Evolutionary conservation across 2,797 vertebrate species (phyloP).

Genomic region (Varecia variegata): DNA sequence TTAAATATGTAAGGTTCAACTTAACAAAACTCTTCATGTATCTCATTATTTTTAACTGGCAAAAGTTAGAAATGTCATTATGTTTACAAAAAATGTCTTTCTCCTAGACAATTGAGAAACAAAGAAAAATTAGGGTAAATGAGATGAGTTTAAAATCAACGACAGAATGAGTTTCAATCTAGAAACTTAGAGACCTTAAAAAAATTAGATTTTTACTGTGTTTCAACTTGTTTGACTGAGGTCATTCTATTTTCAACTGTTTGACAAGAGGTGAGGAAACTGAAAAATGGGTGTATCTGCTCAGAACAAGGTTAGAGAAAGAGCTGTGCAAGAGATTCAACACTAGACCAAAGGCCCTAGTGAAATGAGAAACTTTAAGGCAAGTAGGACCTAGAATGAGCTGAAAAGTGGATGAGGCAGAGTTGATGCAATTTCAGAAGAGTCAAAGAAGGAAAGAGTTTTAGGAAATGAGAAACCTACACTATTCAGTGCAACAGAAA

Average conservation of each 20-base stretch:
- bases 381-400: neutral
- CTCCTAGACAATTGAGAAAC: neutral
- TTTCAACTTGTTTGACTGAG: constrained; percentile 13
- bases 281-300: neutral
- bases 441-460: neutral
- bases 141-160: constrained; percentile 19
- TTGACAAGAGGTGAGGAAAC: constrained; percentile 15
- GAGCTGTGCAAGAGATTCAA: neutral
- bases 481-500: neutral
- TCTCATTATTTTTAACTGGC: constrained; percentile 37
- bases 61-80: neutral
- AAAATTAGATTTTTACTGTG: constrained; percentile 20
- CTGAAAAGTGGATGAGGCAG: neutral
- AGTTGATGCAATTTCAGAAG: neutral
- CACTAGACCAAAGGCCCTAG: neutral
- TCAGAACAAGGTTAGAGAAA: neutral
- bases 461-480: neutral
- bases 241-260: constrained; percentile 42
- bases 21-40: neutral
- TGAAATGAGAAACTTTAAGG: neutral
- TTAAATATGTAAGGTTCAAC: neutral
- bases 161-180: constrained; percentile 50
- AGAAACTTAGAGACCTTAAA: constrained; percentile 18
- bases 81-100: constrained; percentile 10
- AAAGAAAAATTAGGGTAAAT: constrained; percentile 36